These are phyloP conservation scores for Hermetia illucens DNA, from an alignment of 1,140 invertebrate genomes.

Conservation along the genomic window DNA sequence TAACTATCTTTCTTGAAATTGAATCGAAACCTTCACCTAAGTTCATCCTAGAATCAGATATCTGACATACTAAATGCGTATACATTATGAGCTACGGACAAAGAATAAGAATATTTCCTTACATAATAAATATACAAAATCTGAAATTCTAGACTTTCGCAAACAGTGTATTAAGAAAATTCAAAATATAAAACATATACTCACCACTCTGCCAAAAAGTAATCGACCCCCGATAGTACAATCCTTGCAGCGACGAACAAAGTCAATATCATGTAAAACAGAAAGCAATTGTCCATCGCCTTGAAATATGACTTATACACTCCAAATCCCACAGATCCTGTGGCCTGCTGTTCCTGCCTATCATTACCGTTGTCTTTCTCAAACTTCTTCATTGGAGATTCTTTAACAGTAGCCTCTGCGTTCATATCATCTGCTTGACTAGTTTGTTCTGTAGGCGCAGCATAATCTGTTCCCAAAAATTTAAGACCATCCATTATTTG, in stretches of 20 bases:
- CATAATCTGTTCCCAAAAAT: conserved; percentile 11
- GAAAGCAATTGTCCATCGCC: conserved; percentile 35
- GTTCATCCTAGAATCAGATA: too few species aligned
- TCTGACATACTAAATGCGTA: too few species aligned
- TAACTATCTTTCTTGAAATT: too few species aligned
- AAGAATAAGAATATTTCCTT: too few species aligned
- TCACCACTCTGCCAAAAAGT: conserved; percentile 37
- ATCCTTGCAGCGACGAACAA: conserved; percentile 33
- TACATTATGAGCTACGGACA: too few species aligned
- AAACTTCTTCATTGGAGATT: conserved; percentile 1
- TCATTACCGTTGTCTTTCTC: conserved; percentile 17
- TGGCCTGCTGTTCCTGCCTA: conserved; percentile 24
- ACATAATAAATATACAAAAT: too few species aligned
- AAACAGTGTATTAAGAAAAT: background rate
- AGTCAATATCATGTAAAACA: conserved; percentile 32
- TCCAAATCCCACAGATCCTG: conserved; percentile 28
- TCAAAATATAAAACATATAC: background rate
- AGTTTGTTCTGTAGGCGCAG: conserved; percentile 30
- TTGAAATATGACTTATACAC: conserved; percentile 40
- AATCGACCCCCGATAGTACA: conserved; percentile 33
- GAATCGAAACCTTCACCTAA: too few species aligned
- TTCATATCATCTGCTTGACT: background rate
- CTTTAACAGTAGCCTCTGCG: background rate
- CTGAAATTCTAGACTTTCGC: too few species aligned
- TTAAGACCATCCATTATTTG: conserved; percentile 22